Conservation (phyloP, 2,888 invertebrate species). For the Cotesia congregata region DNA sequence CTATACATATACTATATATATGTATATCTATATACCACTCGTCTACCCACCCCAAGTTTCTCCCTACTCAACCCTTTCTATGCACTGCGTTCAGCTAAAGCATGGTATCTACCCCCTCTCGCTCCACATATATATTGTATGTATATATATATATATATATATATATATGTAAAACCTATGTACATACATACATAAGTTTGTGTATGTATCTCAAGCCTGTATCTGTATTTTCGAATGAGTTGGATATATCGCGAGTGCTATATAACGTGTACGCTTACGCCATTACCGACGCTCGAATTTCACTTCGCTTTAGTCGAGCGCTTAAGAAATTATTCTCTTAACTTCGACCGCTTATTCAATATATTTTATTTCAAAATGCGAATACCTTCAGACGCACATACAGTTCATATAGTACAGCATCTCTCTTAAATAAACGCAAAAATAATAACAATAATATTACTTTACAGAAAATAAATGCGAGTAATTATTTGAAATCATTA, state of each 20-base stretch:
- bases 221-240: constrained; percentile 61
- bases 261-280: constrained; percentile 53
- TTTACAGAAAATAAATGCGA: background rate
- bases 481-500: background rate
- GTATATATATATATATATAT: constrained; percentile 28
- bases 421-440: too few relatives aligned
- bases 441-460: background rate
- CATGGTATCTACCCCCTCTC: constrained; percentile 50
- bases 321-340: constrained; percentile 31
- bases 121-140: background rate
- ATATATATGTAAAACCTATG: constrained; percentile 48
- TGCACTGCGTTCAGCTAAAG: constrained; percentile 58
- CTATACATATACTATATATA: background rate
- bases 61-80: constrained; percentile 33
- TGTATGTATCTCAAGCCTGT: constrained; percentile 45
- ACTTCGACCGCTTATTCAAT: constrained; percentile 1
- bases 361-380: background rate
- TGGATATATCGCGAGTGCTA: constrained; percentile 57
- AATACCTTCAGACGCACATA: background rate
- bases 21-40: constrained; percentile 29
- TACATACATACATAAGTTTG: constrained; percentile 15
- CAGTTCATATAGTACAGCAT: too few relatives aligned
- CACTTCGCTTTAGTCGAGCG: constrained; percentile 42
- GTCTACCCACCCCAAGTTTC: constrained; percentile 15
- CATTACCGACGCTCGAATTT: constrained; percentile 62